Evolutionary conservation across 2,888 invertebrate species (phyloP), one percentile per base, ranked within the genome.

Genomic region (Panopea generosa): DNA sequence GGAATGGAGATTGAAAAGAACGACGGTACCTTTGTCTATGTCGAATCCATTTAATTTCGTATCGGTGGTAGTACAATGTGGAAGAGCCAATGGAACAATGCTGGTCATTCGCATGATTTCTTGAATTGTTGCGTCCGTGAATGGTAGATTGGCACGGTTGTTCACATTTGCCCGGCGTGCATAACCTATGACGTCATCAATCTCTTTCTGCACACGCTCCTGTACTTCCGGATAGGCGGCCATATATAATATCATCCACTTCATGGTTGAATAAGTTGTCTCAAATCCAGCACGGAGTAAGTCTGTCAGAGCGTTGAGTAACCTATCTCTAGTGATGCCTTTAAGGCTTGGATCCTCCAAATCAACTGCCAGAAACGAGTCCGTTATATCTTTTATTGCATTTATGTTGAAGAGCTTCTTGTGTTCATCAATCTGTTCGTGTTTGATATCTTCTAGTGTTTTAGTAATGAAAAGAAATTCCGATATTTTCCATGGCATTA

Each of bases 11-110:
- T 75, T 78, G 0, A 67, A 38, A 20, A 78, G 27, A 16, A 82
- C 63, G 3, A 69, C 55, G 0, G 86, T 84, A 11, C 69, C 84
- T 27, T 78, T 61, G 14, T 56, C 59, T n/a, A 82, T 63, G 18
- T 60, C 50, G 55, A 67, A 78, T 16, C 82, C 82, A 14, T 62
- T 49, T 9, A 78, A 49, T 47, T 45, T 50, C 0, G 79, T 68
- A 24, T 79, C 79, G 11, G 27, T 20, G 4, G 72, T 77, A 14
- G 86, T 80, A 47, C 55, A 53, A 61, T 85, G 88, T 0, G 89
- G 89, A 4, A 87, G 45, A 1, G 68, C 84, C 7, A 86, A 70
- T 0, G 87, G 86, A 16, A 74, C 63, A 1, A 86, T 66, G 18
- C 57, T 40, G 0, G 76, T 45, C 47, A 77, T 70, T 11, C 87